A percentile compares a stretch with the other conserved stretches of the same genome.
phyloP scores from a whole-genome alignment of 2,888 invertebrate genomes.

The Drosophila affinis region DNA sequence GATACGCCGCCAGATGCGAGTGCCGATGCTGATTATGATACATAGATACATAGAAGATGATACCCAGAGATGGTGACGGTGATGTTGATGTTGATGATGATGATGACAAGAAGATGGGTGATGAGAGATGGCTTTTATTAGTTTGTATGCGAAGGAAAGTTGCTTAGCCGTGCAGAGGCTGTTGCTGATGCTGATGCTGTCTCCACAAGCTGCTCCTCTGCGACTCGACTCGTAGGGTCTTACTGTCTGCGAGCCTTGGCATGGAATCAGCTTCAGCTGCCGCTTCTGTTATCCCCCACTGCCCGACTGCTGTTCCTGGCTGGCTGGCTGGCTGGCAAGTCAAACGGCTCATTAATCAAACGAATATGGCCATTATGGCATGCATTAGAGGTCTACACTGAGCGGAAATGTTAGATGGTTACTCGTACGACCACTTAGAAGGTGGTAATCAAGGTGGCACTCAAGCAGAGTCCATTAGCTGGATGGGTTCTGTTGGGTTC shows the following conservation, averaged over 20 bases:
- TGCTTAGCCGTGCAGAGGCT: slow-evolving; percentile 26
- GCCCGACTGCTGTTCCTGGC: slow-evolving; percentile 15
- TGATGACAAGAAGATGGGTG: slow-evolving; percentile 1
- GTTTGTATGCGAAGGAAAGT: slow-evolving; percentile 36
- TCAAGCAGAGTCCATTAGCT: too few species aligned
- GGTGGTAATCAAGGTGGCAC: too few species aligned
- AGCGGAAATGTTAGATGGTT: neutral
- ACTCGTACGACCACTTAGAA: too few species aligned
- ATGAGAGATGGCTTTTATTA: slow-evolving; percentile 44
- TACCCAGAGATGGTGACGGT: neutral
- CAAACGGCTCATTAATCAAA: slow-evolving; percentile 73
- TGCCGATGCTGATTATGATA: slow-evolving; percentile 25
- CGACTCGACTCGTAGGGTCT: slow-evolving; percentile 3
- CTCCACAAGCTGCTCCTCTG: neutral
- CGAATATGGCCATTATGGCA: slow-evolving; percentile 52
- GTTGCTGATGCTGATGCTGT: slow-evolving; percentile 17
- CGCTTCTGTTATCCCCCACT: too few species aligned
- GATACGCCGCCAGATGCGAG: slow-evolving; percentile 17
- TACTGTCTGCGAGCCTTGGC: slow-evolving; percentile 11
- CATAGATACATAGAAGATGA: neutral
- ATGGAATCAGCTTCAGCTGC: neutral
- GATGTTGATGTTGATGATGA: slow-evolving; percentile 17
- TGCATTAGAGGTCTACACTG: slow-evolving; percentile 44
- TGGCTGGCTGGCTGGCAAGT: slow-evolving; percentile 45
- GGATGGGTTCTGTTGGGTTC: too few species aligned